Conservation (phyloP, 1,140 invertebrate genomes). For the Temnothorax nylanderi region DNA sequence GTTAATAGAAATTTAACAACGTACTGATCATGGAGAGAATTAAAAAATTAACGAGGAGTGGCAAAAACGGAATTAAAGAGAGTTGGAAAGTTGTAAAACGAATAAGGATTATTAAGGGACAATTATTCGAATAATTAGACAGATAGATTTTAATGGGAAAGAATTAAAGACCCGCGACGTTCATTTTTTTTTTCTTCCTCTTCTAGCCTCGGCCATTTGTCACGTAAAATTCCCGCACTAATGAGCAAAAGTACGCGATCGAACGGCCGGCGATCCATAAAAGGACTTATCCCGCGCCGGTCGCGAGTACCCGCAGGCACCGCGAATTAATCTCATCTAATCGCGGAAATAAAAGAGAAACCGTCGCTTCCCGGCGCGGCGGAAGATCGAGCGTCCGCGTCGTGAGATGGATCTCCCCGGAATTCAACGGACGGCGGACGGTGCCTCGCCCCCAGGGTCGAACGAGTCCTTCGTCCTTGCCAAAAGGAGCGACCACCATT, state of each 20-base stretch:
- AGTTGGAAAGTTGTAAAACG: no score
- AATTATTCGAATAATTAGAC: conserved; percentile 25
- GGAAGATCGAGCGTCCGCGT: conserved; percentile 39
- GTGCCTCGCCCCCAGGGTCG: not conserved
- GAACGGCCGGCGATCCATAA: conserved; percentile 34
- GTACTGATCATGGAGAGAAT: not conserved
- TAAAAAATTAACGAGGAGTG: not conserved
- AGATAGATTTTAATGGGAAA: not conserved
- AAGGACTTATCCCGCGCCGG: conserved; percentile 20
- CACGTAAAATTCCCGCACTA: conserved; percentile 31
- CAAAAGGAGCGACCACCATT: conserved; percentile 32
- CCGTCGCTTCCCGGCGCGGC: not conserved
- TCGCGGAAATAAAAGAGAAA: conserved; percentile 45
- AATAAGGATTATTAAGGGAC: not conserved
- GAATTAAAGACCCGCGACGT: not conserved
- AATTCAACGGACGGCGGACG: not conserved
- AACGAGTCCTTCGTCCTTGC: conserved; percentile 48
- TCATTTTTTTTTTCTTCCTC: not conserved
- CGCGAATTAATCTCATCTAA: conserved; percentile 54
- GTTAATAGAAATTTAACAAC: not conserved
- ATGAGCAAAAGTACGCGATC: conserved; percentile 31
- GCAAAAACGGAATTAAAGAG: not conserved
- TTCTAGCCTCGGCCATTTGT: not conserved
- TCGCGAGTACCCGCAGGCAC: conserved; percentile 18
- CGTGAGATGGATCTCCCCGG: conserved; percentile 21